These are phyloP conservation scores for Pteronotus mesoamericanus DNA, from an alignment of 2,797 vertebrate genomes.

Conservation along the genomic window DNA sequence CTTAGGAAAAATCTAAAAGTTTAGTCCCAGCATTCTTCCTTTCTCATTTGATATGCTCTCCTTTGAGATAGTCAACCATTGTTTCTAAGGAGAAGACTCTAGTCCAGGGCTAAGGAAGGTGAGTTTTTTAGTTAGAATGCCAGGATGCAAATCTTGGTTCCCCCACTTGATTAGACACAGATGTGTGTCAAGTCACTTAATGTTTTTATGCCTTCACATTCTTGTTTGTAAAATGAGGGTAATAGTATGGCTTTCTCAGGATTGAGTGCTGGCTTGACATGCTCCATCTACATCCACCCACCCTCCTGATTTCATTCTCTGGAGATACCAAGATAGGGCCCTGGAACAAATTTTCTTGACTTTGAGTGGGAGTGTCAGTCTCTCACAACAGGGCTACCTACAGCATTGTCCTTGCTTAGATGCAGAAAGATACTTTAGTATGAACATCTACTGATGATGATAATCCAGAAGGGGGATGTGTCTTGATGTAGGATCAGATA, in stretches of 20 bases:
- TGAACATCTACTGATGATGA: background rate
- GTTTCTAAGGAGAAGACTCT: background rate
- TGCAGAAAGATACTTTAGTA: background rate
- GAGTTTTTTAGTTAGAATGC: background rate
- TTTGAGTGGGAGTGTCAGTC: background rate
- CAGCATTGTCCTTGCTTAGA: background rate
- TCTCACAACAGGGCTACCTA: background rate
- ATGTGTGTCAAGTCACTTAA: background rate
- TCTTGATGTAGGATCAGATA: background rate
- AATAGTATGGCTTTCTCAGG: background rate
- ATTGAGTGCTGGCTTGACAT: background rate
- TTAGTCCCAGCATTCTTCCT: background rate
- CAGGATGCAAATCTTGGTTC: background rate
- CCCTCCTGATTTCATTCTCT: background rate
- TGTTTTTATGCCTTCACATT: background rate
- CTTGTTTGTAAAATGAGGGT: background rate
- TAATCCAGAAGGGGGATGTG: background rate
- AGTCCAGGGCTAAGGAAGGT: background rate
- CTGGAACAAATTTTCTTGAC: background rate
- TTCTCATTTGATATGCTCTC: background rate
- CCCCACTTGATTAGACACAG: background rate
- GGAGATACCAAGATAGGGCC: background rate
- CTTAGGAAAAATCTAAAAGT: background rate
- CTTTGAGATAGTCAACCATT: background rate
- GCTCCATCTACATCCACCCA: background rate